Base-by-base conservation (phyloP, 2,113 vertebrate species). In the Phainopepla nitens region DNA sequence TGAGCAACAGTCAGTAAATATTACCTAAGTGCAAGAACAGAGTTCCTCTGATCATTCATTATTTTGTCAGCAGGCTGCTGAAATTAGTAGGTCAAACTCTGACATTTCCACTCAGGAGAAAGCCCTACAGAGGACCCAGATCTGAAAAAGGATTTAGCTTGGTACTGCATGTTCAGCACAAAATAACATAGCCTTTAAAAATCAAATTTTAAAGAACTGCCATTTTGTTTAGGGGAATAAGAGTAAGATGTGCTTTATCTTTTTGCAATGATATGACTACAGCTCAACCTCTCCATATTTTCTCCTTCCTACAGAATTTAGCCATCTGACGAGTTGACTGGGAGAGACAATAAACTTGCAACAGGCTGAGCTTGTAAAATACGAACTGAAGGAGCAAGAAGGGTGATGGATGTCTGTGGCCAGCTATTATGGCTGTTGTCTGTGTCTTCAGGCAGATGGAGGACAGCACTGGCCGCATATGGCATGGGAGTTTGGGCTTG, bases 301-400 rank as follows among this genome's bases (percentile, higher is more conserved):
- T 42, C 64, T 93, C 25, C 31, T 75, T 83, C n/a, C 41, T 58
- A 33, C 45, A 61, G 12, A 81, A 62, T 81, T 50, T 79, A 90
- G 33, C 15, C 39, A 87, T 79, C 73, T 82, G 81, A 72, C 9
- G 42, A 93, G 45, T 68, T 96, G 95, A 97, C 66, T 90, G 91
- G 60, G 65, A 27, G 79, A 95, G 93, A 97, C 97, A 97, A 97
- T 96, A 97, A 98, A 96, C 97, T 82, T 15, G 47, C 69, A 97
- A 97, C 86, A 97, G 91, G 96, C 93, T 87, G 94, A 96, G 86
- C 78, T 77, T 62, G 58, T 92, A 92, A 96, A 98, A 97, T 88
- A 90, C 35, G 87, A 92, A 93, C 53, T 94, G 62, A 97, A 87
- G 57, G 47, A 61, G 22, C 81, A 49, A 53, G 42, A 82, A 82